These are phyloP conservation scores for Pan troglodytes DNA, from an alignment of 2,113 vertebrate genomes.

Conservation along the genomic window DNA sequence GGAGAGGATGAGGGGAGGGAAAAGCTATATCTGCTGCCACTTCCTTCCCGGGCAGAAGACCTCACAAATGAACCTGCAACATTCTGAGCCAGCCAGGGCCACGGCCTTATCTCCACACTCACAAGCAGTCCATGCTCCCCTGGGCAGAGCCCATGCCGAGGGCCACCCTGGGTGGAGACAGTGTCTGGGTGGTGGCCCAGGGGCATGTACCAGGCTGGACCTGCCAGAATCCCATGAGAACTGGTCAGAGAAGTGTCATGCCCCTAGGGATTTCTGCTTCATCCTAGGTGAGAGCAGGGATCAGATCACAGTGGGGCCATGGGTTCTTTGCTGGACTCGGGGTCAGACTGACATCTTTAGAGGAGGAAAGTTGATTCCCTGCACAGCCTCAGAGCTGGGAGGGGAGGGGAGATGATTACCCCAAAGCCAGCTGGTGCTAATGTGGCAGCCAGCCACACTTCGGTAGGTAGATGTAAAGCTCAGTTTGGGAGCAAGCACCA, in stretches of 20 bases:
- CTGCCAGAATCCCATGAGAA: not conserved
- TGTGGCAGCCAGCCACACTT: not conserved
- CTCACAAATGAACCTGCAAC: fast-evolving
- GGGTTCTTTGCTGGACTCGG: not conserved
- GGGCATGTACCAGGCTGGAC: not conserved
- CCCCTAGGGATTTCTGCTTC: not conserved
- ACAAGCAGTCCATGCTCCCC: not conserved
- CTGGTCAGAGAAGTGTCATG: not conserved
- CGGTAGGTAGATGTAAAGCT: not conserved
- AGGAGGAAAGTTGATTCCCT: not conserved
- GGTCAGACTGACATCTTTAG: not conserved
- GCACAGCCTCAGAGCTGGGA: not conserved
- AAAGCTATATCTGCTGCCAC: fast-evolving
- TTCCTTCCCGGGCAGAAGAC: not conserved
- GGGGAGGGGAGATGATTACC: not conserved
- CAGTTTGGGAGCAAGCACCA: not conserved
- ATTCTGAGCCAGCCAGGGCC: not conserved
- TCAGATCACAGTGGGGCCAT: fast-evolving
- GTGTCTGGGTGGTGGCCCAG: not conserved
- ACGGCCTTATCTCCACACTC: not conserved
- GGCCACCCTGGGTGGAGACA: not conserved
- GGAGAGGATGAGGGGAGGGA: not conserved
- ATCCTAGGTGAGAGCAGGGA: too few relatives aligned
- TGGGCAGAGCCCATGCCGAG: not conserved
- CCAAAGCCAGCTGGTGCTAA: not conserved